Evolutionary conservation across 2,797 vertebrate genomes (phyloP).

Genomic region (Chelon labrosus): DNA sequence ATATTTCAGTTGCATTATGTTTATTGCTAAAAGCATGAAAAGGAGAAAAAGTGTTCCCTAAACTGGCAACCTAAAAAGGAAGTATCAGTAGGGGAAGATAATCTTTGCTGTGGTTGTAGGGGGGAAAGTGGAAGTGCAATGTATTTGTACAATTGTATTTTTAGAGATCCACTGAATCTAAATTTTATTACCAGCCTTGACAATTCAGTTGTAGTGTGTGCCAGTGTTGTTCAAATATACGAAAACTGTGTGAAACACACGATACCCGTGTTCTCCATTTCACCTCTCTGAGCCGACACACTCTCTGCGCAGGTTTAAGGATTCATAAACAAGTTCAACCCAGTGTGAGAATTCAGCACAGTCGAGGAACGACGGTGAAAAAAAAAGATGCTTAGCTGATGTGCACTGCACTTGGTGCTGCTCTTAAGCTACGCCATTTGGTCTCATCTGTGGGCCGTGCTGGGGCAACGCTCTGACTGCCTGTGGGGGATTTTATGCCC

Average conservation of each 20-base stretch:
- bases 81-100: neutral
- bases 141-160: constrained; percentile 8
- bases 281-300: neutral
- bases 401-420: neutral
- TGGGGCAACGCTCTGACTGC: constrained; percentile 7
- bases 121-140: neutral
- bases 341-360: constrained; percentile 21
- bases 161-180: constrained; percentile 23
- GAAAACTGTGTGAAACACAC: neutral
- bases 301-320: constrained; percentile 4
- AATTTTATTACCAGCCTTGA: constrained; percentile 23
- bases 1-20: constrained; percentile 6
- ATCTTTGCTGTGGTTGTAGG: too few relatives aligned
- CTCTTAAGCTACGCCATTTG: constrained; percentile 24
- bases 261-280: neutral
- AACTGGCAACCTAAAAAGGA: neutral
- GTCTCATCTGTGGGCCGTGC: constrained; percentile 24
- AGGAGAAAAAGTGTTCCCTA: neutral
- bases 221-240: constrained; percentile 18
- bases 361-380: constrained; percentile 5
- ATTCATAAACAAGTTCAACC: constrained; percentile 37
- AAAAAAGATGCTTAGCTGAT: constrained; percentile 13
- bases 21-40: neutral
- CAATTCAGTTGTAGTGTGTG: constrained; percentile 7
- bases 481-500: constrained; percentile 16